Evolutionary conservation across 2,797 vertebrate species (phyloP), one percentile per base, ranked within the genome.

Genomic region (Alauda arvensis): DNA sequence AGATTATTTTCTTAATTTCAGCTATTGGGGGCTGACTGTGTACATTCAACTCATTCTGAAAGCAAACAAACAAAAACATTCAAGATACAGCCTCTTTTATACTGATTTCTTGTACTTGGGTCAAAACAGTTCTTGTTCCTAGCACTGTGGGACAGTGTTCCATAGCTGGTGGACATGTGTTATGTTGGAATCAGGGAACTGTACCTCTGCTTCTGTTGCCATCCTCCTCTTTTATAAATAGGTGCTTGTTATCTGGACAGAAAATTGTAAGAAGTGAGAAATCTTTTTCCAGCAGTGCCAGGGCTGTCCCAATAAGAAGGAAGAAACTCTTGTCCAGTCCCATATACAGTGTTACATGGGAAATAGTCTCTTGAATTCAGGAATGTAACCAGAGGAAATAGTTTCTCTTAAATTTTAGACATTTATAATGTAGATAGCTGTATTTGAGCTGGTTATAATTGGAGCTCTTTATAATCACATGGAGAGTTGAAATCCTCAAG

Each of bases 1-100:
- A 42, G 18, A 48, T 74, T 52, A 4, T 74, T 70, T 52, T 70
- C 42, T 39, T 42, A 33, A 29, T 62, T 87, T 79, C 49, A 56
- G 37, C 8, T 0, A 3, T 57, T 56, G 45, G 16, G 77, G 46
- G 11, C 34, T 59, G 60, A 46, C 11, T 33, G 18, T 60, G n/a
- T 31, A 7, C 46, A 7, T 77, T 55, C 26, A 79, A 7, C 7
- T 78, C 7, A 14, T 45, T 66, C 34, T 85, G 39, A 59, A 55
- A 48, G 13, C 13, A 31, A 37, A 34, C 18, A 15, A 65, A 34
- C 15, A 42, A 56, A 59, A 46, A 40, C 28, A 19, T 3, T 51
- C 2, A 87, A 46, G 19, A 28, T 49, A 16, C 1, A 33, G 3
- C 8, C 6, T 15, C 5, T 2, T 1, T 51, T 48, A 17, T 5